A percentile compares a stretch with the other conserved stretches of the same genome.
phyloP scores from a whole-genome alignment of 2,797 vertebrate genomes.

The Malurus splendens region DNA sequence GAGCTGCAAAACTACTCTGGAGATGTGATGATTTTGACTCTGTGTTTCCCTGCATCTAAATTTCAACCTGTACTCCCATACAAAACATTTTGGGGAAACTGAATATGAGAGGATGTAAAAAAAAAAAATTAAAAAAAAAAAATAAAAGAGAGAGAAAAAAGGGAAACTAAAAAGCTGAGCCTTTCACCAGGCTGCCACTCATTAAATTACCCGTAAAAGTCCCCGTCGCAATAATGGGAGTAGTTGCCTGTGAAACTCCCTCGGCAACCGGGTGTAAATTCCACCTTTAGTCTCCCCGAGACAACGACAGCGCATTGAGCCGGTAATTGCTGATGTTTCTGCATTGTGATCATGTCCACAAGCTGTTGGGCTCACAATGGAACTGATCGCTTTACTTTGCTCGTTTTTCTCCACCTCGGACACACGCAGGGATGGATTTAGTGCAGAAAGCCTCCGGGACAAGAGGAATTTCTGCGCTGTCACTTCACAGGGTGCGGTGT shows the following conservation, averaged over 20 bases:
- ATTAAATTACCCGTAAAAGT: slow-evolving; percentile 29
- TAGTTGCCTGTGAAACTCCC: slow-evolving; percentile 48
- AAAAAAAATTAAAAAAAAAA: neutral
- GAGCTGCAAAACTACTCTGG: neutral
- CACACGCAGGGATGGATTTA: accelerated
- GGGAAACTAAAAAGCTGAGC: neutral
- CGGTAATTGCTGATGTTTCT: slow-evolving; percentile 39
- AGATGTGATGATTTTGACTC: neutral
- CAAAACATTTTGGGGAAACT: neutral
- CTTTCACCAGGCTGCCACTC: neutral
- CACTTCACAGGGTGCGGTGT: neutral
- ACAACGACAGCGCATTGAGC: neutral
- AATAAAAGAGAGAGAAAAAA: neutral
- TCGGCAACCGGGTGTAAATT: slow-evolving; percentile 25
- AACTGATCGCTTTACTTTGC: neutral
- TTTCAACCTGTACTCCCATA: neutral
- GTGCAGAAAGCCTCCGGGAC: neutral
- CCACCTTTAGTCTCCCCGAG: slow-evolving; percentile 24
- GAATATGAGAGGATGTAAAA: neutral
- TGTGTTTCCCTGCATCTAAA: neutral
- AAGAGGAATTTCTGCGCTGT: neutral
- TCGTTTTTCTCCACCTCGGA: neutral
- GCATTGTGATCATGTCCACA: slow-evolving; percentile 31
- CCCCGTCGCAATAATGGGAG: neutral
- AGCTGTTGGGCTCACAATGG: slow-evolving; percentile 4